Base-by-base conservation (phyloP, 2,113 vertebrate species). In the Salvator merianae region DNA sequence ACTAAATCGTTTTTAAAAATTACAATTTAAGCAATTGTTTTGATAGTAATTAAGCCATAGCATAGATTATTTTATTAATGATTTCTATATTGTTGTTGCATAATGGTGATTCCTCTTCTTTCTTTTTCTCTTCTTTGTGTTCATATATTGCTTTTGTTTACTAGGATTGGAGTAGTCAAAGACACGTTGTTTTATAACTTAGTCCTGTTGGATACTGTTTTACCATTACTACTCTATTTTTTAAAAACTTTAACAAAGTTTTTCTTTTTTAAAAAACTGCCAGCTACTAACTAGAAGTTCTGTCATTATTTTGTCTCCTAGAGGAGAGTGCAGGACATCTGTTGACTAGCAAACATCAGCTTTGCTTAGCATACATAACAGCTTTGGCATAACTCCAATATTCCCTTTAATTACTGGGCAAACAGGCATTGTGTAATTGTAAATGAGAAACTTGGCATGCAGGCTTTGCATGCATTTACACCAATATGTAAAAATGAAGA, bases 291-390 rank as follows among this genome's bases (percentile, higher is more conserved):
- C 55, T 90, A 50, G 72, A 92, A 82, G 30, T 85, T 89, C 63
- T 3, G 59, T 69, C 76, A 68, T 86, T 80, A 77, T 71, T 86
- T 87, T 87, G 65, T 89, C 75, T 88, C 84, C 20, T 74, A 77
- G 74, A 89, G 82, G 76, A 78, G 65, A 71, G 38, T 82, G 84
- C 18, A 79, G 69, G 53, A 89, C 75, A 65, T 36, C 13, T 77
- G 12, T 70, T 84, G 72, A 88, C 84, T n/a, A 79, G 77, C 30
- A 86, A 90, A 89, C 40, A 76, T 78, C 36, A 87, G 32, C 5
- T 76, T 24, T 78, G 5, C 32, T 72, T 82, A 86, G 63, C 77
- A 72, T 0, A 72, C 77, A 88, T 69, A 84, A 53, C 30, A 80
- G 71, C 50, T 82, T 86, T 66, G 82, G 59, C 53, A 63, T 12